phyloP scores from a whole-genome alignment of 2,888 invertebrate species.

The Polydrusus tereticollis region DNA sequence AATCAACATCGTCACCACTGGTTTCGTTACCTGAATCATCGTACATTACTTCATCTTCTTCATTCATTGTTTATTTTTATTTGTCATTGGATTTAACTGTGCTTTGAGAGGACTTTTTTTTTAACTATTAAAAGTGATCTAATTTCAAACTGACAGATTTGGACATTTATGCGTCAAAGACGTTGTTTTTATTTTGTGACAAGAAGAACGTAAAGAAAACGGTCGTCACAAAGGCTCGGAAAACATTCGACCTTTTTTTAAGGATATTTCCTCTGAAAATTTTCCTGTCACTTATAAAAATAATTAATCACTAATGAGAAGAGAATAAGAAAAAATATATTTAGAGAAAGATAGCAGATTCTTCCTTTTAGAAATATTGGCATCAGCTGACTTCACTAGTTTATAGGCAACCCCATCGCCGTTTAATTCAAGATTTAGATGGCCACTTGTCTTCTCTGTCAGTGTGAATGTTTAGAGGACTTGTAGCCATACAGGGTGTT shows the following conservation, averaged over 20 bases:
- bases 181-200: constrained; percentile 10
- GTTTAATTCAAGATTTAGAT: no score
- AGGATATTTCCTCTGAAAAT: not conserved
- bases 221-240: constrained; percentile 14
- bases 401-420: no score
- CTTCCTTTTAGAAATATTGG: not conserved
- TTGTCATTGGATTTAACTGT: constrained; percentile 36
- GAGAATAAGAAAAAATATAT: not conserved
- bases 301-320: not conserved
- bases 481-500: no score
- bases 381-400: no score
- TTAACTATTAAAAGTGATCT: constrained; percentile 19
- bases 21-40: constrained; percentile 95
- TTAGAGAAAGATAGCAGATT: not conserved
- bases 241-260: constrained; percentile 2
- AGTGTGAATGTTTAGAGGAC: no score
- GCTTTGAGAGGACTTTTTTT: constrained; percentile 20
- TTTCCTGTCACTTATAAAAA: not conserved
- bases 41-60: constrained; percentile 90
- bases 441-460: no score
- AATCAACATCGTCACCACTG: constrained; percentile 95
- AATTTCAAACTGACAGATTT: constrained; percentile 40
- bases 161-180: constrained; percentile 23
- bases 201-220: not conserved
- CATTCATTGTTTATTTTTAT: constrained; percentile 77